phyloP scores from a whole-genome alignment of 2,113 vertebrate genomes.

The Urocitellus parryii region DNA sequence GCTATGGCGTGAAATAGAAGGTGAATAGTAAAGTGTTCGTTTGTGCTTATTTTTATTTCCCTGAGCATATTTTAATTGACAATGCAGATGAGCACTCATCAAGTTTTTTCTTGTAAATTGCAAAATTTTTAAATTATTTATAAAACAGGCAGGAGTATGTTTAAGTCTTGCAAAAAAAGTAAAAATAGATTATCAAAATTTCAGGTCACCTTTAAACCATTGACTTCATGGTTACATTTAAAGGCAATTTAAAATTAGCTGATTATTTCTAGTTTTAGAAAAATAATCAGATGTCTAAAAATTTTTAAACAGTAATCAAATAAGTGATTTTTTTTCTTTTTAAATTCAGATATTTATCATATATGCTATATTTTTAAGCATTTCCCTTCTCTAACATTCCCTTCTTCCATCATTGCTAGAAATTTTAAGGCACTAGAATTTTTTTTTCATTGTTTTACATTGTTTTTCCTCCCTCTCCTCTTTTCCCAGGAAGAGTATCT shows the following conservation, averaged over 20 bases:
- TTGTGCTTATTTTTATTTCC: background rate
- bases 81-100: background rate
- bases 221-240: background rate
- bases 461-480: background rate
- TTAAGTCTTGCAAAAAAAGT: background rate
- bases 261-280: background rate
- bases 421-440: background rate
- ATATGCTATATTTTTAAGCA: background rate
- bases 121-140: conserved; percentile 16
- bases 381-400: background rate
- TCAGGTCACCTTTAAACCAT: background rate
- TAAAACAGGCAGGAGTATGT: background rate
- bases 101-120: background rate
- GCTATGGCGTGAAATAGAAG: background rate
- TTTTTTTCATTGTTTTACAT: background rate
- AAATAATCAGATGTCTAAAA: background rate
- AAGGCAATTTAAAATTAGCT: background rate
- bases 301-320: background rate
- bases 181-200: conserved; percentile 15
- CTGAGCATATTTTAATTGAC: background rate
- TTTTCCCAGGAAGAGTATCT: background rate
- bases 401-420: background rate
- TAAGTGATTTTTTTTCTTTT: background rate
- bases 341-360: background rate
- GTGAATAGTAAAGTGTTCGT: background rate